A percentile compares a stretch with the other conserved stretches of the same genome.
Conservation (phyloP, 2,797 vertebrate species). For the Hemitrygon akajei region DNA sequence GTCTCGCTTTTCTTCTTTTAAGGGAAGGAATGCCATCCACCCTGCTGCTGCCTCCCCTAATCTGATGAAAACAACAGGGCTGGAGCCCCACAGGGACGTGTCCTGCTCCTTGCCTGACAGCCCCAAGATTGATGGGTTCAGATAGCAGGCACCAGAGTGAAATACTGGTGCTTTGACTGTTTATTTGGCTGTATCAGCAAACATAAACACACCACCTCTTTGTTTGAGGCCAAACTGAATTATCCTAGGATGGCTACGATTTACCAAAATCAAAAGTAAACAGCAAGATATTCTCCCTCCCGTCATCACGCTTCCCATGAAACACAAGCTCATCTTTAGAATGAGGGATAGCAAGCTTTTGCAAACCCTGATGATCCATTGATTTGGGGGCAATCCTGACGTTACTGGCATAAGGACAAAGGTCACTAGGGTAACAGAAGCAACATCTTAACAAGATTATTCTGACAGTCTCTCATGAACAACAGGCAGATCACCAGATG, state of each 20-base stretch:
- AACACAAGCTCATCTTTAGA: slow-evolving; percentile 48
- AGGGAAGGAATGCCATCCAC: slow-evolving; percentile 39
- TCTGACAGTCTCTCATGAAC: slow-evolving; percentile 45
- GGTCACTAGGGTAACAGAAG: slow-evolving; percentile 55
- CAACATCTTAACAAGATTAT: slow-evolving; percentile 59
- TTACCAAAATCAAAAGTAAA: slow-evolving; percentile 43
- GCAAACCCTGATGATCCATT: slow-evolving; percentile 58
- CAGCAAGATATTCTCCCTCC: slow-evolving; percentile 41
- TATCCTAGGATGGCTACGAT: slow-evolving; percentile 36
- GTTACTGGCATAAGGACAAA: slow-evolving; percentile 57
- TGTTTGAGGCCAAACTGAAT: slow-evolving; percentile 35
- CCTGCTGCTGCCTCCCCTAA: slow-evolving; percentile 41
- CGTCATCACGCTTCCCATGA: slow-evolving; percentile 46
- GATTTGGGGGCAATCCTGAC: slow-evolving; percentile 58
- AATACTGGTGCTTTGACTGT: slow-evolving; percentile 36
- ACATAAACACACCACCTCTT: slow-evolving; percentile 33
- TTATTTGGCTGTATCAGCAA: slow-evolving; percentile 33
- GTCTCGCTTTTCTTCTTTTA: slow-evolving; percentile 36
- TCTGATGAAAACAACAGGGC: slow-evolving; percentile 43
- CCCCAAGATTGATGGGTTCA: slow-evolving; percentile 31
- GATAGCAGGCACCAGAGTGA: slow-evolving; percentile 36
- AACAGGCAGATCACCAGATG: slow-evolving; percentile 35
- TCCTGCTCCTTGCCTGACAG: slow-evolving; percentile 42
- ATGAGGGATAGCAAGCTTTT: neutral
- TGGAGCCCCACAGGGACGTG: slow-evolving; percentile 37